Conservation (phyloP, 2,797 vertebrate genomes). For the Muscicapa striata region DNA sequence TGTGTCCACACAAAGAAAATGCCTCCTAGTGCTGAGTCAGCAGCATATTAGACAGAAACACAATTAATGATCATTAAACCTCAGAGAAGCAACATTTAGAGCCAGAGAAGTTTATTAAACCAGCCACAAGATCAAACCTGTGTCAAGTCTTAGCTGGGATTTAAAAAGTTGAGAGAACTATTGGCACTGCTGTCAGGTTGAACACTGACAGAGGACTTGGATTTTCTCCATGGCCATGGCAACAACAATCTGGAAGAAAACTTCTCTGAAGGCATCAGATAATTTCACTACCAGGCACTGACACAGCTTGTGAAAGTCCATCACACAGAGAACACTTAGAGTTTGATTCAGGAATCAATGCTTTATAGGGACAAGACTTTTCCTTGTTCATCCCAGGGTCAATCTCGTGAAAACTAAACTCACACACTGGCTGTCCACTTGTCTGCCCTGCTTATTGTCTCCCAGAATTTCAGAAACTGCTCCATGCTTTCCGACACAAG, state of each 20-base stretch:
- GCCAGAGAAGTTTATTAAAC: not conserved
- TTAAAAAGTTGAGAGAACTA: not conserved
- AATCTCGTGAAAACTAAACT: not conserved
- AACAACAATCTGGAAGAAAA: not conserved
- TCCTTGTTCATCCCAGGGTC: not conserved
- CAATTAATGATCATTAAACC: not conserved
- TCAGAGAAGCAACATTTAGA: not conserved
- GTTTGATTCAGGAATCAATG: accelerated
- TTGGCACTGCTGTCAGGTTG: not conserved
- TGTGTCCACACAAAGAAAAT: not conserved
- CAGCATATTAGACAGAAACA: not conserved
- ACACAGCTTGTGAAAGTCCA: not conserved
- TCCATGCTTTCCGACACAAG: not conserved
- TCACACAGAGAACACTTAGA: not conserved
- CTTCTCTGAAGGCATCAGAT: not conserved
- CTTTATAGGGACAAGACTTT: not conserved
- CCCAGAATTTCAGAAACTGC: not conserved
- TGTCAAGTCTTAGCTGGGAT: not conserved
- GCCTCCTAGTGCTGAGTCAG: not conserved
- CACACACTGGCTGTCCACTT: accelerated
- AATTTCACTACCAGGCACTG: not conserved
- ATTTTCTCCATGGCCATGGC: not conserved
- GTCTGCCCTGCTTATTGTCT: not conserved
- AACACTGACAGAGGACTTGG: not conserved
- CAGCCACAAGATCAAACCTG: not conserved